Evolutionary conservation across 2,888 invertebrate genomes (phyloP).

Genomic region (Nasonovia ribisnigri): DNA sequence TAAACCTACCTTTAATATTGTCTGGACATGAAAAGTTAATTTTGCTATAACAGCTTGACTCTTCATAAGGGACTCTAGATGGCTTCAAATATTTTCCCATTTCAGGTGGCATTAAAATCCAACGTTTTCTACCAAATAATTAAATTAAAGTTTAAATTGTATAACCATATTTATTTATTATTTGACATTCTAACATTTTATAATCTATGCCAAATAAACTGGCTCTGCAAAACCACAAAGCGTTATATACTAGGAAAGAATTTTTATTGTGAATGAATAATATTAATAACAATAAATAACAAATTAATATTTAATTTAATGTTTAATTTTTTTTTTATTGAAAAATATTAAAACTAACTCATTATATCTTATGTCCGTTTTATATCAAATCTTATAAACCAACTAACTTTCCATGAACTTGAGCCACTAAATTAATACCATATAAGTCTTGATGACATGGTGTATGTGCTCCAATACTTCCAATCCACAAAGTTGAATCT

Average conservation of each 20-base stretch:
- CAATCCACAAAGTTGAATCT: conserved; percentile 90
- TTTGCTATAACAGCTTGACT: conserved; percentile 92
- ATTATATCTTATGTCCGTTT: not conserved
- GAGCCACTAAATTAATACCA: conserved; percentile 92
- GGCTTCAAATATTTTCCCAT: conserved; percentile 77
- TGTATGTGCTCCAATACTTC: conserved; percentile 88
- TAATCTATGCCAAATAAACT: not conserved
- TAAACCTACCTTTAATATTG: conserved; percentile 64
- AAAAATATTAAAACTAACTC: conserved; percentile 66
- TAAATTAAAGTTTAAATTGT: not conserved
- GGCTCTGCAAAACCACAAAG: not conserved
- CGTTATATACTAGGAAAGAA: not conserved
- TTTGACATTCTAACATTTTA: not conserved
- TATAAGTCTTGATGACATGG: conserved; percentile 96
- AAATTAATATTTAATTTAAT: not conserved
- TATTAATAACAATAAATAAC: not conserved
- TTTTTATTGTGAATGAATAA: not conserved
- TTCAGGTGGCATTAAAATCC: conserved; percentile 91
- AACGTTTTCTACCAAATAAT: conserved; percentile 79
- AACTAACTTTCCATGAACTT: conserved; percentile 85
- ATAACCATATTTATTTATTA: not conserved
- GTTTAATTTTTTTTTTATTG: not conserved
- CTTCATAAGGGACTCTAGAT: conserved; percentile 94
- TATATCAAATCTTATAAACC: not conserved
- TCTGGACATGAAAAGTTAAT: conserved; percentile 78